Evolutionary conservation across 2,888 invertebrate species (phyloP), one percentile per base, ranked within the genome.

Genomic region (Phengaris arion): DNA sequence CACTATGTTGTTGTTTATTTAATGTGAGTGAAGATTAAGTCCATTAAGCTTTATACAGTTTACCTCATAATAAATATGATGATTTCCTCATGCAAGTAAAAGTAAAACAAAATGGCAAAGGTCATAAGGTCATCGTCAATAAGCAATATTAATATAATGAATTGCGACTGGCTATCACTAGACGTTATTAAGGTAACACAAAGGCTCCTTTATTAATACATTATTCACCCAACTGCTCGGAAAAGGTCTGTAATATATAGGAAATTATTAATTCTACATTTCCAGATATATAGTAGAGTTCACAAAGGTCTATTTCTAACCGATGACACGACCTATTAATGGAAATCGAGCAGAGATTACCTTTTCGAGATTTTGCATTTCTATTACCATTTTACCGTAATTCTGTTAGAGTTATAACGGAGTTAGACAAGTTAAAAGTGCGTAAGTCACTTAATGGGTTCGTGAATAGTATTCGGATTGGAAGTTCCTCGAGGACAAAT

Each of bases 281-380:
- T 48, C 22, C 46, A 70, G 15, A 46, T 69, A 75, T 48, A 69
- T 52, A 22, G 35, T 22, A 51, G 13, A 74, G 69, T 22, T 57
- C 75, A 70, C 69, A 52, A 52, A 64, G 75, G 75, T 77, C 77
- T 77, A 79, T 79, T 79, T 78, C 75, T 76, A 76, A 76, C 70
- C 57, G 79, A 79, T 79, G 68, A 69, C 74, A 74, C 48, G 74
- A 22, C 75, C 74, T 75, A 78, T 77, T 74, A 77, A 52, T 68
- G 72, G 54, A 77, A 76, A 74, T 78, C 78, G 76, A 75, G 68
- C 68, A 74, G 15, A 59, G 59, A 59, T n/a, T n/a, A n/a, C n/a
- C 13, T 46, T 70, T 68, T 74, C 45, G 64, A 55, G 55, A 57
- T 46, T 70, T 55, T 52, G 45, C 55, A 68, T 68, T 74, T 57